Base-by-base conservation (phyloP, 2,888 invertebrate genomes). In the Acanthopleura granulata region DNA sequence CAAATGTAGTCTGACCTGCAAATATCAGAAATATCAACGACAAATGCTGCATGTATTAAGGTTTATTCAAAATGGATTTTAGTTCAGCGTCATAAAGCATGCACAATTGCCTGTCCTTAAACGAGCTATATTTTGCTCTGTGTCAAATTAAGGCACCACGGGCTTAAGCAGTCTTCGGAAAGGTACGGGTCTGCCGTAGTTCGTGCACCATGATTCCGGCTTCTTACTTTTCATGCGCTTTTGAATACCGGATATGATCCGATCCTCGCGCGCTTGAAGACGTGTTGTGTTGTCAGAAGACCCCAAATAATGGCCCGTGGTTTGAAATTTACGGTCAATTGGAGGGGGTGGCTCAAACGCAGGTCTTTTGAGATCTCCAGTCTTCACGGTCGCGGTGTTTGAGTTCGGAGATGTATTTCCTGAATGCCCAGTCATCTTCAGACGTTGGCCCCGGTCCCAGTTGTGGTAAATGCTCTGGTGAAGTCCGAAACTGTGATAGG, bases 101-200 rank as follows among this genome's bases (percentile, higher is more conserved):
- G 40, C 4, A 40, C 40, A 6, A 3, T 6, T 40, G 40, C 3
- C 40, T 40, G 40, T 40, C 40, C 3, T 40, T 40, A 40, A 40
- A 40, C 40, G 40, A 40, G 3, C 40, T 40, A 40, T 40, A 40
- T 6, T 40, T 40, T 40, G 40, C 9, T 40, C 9, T 40, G 40
- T 40, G 40, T 40, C 40, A 40, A 40, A 40, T 40, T 40, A 40
- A n/a, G 57, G 3, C 57, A 57, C 57, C 12, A 81, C 80, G 0
- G 80, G 80, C 22, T 79, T 75, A 73, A 79, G 79, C 40, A 83
- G 62, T 1, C 79, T 73, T 22, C 81, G 74, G 22, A 81, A 72
- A 1, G 83, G 74, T 15, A 79, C 80, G 14, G 83, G 80, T 76
- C 78, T 80, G 3, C 83, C 83, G 70, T 83, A 83, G 49, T 83